Base-by-base conservation (phyloP, 2,888 invertebrate species). In the Drosophila fulvimacula region DNA sequence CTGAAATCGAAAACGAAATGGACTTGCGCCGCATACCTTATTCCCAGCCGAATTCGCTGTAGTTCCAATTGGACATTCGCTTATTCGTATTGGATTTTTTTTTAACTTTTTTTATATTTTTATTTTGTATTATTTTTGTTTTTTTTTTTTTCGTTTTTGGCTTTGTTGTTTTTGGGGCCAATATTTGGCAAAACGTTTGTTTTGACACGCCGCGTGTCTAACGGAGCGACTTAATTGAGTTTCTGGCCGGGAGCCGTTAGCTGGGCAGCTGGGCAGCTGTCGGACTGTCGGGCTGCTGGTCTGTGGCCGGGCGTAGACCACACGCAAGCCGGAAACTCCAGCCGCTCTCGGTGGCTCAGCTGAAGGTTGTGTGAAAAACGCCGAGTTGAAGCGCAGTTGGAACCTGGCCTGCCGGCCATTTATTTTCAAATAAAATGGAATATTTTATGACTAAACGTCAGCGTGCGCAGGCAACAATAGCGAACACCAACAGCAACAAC, bases 391-490 rank as follows among this genome's bases (percentile, higher is more conserved):
- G 58, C 66, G 15, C 48, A 46, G 72, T 68, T 71, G 53, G 42
- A 67, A 38, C 38, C 38, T 52, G 52, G 55, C 30, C 72, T 70
- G 58, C 56, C 55, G 57, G 53, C 76, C 76, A 79, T 79, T 79
- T 79, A 79, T 79, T 79, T 82, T 82, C 72, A 77, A 88, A 83
- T 88, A 85, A 84, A 88, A 80, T 85, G 86, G 82, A 85, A 85
- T 88, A 84, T 82, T 84, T 85, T 88, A 84, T 84, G 83, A 88
- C 88, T 84, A 79, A 85, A 88, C 88, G 83, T 82, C 82, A 83
- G 74, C 76, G 53, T 46, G 72, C 69, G 62, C 61, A 63, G 51
- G 66, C 79, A 81, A 70, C 76, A 69, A 77, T 62, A 74, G 64
- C 55, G 61, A 60, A 49, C 56, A 67, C 58, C 38, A 68, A 51